Base-by-base conservation (phyloP, 2,888 invertebrate genomes). In the Epirrhoe tristata region DNA sequence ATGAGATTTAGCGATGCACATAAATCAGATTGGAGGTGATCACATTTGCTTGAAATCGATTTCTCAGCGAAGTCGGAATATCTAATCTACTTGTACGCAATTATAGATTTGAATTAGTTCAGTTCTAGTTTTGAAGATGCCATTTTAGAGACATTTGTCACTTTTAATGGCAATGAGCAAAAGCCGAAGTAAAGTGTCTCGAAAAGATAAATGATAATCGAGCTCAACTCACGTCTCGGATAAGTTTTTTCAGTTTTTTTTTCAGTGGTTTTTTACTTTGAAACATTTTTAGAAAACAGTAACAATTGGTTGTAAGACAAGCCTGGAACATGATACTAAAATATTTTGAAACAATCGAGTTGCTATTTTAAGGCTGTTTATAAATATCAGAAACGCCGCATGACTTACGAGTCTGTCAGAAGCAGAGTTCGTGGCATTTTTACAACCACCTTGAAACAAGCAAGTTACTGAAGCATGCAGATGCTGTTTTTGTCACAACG, bases 381-480 rank as follows among this genome's bases (percentile, higher is more conserved):
- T 77, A 75, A 74, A 74, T 67, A 71, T 70, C 67, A 73, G 77
- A 73, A 79, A 76, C 78, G 74, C 76, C 75, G 80, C 74, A 81
- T 84, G 83, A 86, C 52, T 58, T 58, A 58, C 46, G 58, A 58
- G 8, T 84, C 82, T 85, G 84, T 85, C 83, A 82, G 82, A 81
- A 85, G 83, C 85, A 82, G 50, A 73, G 81, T 84, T 86, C 78
- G 79, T 73, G 64, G 81, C 78, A 81, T 80, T 75, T 79, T 81
- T 79, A 79, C 80, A 77, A 77, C 80, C 80, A 78, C 81, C 81
- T 81, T 78, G 24, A 12, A 55, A 75, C 82, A 81, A 84, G 81
- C 81, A 85, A 77, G 77, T 81, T 82, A 81, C 80, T 81, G 43
- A 51, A 43, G 31, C 50, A 62, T 14, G n/a, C 10, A 3, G 16